These are phyloP conservation scores for Sinhomidia bicolor DNA, from an alignment of 2,888 invertebrate species.

Conservation along the genomic window DNA sequence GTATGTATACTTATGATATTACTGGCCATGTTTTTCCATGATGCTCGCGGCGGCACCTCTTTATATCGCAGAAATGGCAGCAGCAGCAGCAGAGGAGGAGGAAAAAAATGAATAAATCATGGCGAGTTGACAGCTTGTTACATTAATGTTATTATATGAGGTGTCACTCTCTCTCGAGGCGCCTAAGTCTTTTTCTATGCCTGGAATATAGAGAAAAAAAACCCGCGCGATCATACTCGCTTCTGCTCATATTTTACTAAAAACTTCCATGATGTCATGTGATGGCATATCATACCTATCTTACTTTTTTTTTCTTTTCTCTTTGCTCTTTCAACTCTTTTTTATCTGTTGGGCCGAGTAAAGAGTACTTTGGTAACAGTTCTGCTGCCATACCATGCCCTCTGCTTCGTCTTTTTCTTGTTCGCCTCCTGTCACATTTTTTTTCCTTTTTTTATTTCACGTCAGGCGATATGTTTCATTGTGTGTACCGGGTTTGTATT, in stretches of 20 bases:
- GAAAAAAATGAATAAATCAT: slow-evolving; percentile 80
- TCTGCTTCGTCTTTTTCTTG: not conserved
- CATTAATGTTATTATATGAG: slow-evolving; percentile 80
- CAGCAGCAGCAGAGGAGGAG: slow-evolving; percentile 38
- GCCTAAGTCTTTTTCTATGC: slow-evolving; percentile 81
- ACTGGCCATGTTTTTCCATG: not conserved
- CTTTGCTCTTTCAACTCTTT: slow-evolving; percentile 51
- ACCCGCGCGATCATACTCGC: slow-evolving; percentile 36
- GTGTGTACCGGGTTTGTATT: slow-evolving; percentile 34
- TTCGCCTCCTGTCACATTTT: slow-evolving; percentile 16
- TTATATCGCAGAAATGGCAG: not conserved
- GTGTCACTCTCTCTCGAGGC: slow-evolving; percentile 83
- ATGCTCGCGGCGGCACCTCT: slow-evolving; percentile 36
- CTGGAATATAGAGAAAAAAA: slow-evolving; percentile 81
- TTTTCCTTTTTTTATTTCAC: slow-evolving; percentile 18
- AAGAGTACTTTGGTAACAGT: slow-evolving; percentile 36
- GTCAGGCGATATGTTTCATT: not conserved
- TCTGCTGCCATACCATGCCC: not conserved
- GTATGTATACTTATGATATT: no score
- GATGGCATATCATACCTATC: not conserved
- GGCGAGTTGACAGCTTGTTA: slow-evolving; percentile 80
- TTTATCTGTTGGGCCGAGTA: slow-evolving; percentile 52
- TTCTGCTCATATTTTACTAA: slow-evolving; percentile 51
- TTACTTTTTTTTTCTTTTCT: slow-evolving; percentile 29
- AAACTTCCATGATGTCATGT: slow-evolving; percentile 35